Evolutionary conservation across 2,888 invertebrate species (phyloP), one percentile per base, ranked within the genome.

Genomic region (Choristoneura rosaceana): DNA sequence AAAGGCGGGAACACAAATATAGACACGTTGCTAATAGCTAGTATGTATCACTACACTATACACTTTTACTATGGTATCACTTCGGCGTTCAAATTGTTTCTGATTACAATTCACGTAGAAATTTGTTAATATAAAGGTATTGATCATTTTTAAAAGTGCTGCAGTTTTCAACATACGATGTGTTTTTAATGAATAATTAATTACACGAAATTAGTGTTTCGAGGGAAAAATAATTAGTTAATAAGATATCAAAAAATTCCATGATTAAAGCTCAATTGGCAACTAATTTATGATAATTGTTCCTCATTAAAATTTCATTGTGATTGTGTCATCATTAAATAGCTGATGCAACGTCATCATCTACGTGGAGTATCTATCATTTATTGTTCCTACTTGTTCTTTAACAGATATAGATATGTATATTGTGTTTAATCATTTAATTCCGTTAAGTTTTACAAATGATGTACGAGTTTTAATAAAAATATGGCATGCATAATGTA

Each of bases 201-300:
- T 68, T 50, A 64, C 59, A 12, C 33, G 47, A 47, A 52, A 59
- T 47, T 25, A 33, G 33, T 71, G 67, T 41, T 64, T 69, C 64
- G 59, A 60, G 14, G 34, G 59, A 33, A 52, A 59, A 63, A 25
- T 41, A 38, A 59, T 58, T 77, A 43, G 12, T 12, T 12, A 77
- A 75, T 78, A 74, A 81, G 78, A 84, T 87, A 83, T 86, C 82
- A 82, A 82, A 90, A 87, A 85, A 79, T 85, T 80, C 80, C 82
- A 87, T 87, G 88, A 88, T 89, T 89, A 88, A 86, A 80, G 77
- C 83, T 84, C 87, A 89, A 90, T 89, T 89, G 83, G 82, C 83
- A 81, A 86, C 83, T 88, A 90, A 90, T 90, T 88, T 89, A 91
- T 89, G 89, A 81, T 90, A 90, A 92, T 90, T 84, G 84, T 81